Base-by-base conservation (phyloP, 1,140 invertebrate species). In the Eumaeus atala region DNA sequence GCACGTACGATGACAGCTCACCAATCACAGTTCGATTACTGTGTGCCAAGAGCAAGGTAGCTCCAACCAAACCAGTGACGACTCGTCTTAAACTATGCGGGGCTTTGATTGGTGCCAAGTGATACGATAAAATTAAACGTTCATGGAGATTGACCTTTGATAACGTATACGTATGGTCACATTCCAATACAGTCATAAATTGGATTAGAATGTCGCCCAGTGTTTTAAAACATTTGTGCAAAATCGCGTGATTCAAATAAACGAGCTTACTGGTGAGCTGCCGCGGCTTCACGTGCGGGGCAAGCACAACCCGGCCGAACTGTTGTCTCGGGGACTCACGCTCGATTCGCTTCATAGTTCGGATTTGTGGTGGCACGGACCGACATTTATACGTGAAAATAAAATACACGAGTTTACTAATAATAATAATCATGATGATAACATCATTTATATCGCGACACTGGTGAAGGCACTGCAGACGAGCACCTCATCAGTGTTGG, bases 261-360 rank as follows among this genome's bases (percentile, higher is more conserved):
- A 56, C 36, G 54, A 64, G 33, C 18, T 64, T 9, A 58, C 63
- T 10, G 42, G 21, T 47, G 53, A 56, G 11, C 48, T 17, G 17
- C n/a, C 33, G 12, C 62, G 60, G 63, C 52, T 66, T 34, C 63
- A 66, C 18, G 54, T 66, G 28, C 21, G 16, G n/a, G 38, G 63
- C n/a, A 57, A 59, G 18, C 48, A 62, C 12, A 66, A 66, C 34
- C 57, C 54, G 21, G 60, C 62, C 42, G 64, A 62, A 42, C 54
- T 64, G 6, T 44, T 64, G 35, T 56, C 44, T 47, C n/a, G 58
- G 33, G 49, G 62, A 8, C 37, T 57, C 9, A 38, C 51, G 8
- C 54, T 56, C 12, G 36, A 59, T 16, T n/a, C 52, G 21, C 55
- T 62, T 51, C 56, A 58, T 35, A 12, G 42, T 21, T 56, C 38